Evolutionary conservation across 2,797 vertebrate species (phyloP).

Genomic region (Crenuchus spilurus): DNA sequence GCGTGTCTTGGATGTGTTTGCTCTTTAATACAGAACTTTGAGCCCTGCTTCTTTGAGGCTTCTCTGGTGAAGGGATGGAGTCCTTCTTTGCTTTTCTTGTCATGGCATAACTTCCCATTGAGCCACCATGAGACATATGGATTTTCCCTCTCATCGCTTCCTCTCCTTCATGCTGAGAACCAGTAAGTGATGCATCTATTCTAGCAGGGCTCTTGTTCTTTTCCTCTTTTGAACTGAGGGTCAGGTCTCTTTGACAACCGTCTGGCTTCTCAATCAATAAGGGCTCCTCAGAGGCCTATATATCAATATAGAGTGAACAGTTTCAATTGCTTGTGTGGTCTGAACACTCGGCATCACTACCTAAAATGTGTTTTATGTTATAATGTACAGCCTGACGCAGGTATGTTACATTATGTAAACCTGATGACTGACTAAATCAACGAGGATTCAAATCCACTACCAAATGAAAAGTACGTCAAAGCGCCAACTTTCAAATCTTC

Average conservation of each 20-base stretch:
- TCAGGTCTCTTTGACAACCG: slow-evolving; percentile 75
- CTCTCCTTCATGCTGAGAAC: slow-evolving; percentile 56
- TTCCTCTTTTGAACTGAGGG: slow-evolving; percentile 69
- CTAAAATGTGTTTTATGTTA: slow-evolving; percentile 7
- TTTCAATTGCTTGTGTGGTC: slow-evolving; percentile 80
- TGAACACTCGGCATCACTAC: slow-evolving; percentile 27
- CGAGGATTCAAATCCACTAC: not conserved
- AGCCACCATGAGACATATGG: slow-evolving; percentile 36
- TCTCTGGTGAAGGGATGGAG: slow-evolving; percentile 57
- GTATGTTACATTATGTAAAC: slow-evolving; percentile 5
- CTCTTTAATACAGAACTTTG: slow-evolving; percentile 44
- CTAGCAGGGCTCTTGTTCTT: slow-evolving; percentile 65
- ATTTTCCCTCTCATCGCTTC: slow-evolving; percentile 40
- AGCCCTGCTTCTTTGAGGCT: slow-evolving; percentile 58
- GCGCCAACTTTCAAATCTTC: not conserved
- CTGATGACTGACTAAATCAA: not conserved
- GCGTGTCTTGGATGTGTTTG: slow-evolving; percentile 15
- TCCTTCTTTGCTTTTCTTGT: slow-evolving; percentile 51
- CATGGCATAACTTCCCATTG: slow-evolving; percentile 31
- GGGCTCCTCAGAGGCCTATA: slow-evolving; percentile 92
- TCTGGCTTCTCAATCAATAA: slow-evolving; percentile 93
- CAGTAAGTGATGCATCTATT: slow-evolving; percentile 46
- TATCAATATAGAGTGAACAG: slow-evolving; percentile 96
- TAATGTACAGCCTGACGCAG: slow-evolving; percentile 10
- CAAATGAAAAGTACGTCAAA: not conserved